These are phyloP conservation scores for Cheumatopsyche charites DNA, from an alignment of 1,140 invertebrate species.

Conservation along the genomic window DNA sequence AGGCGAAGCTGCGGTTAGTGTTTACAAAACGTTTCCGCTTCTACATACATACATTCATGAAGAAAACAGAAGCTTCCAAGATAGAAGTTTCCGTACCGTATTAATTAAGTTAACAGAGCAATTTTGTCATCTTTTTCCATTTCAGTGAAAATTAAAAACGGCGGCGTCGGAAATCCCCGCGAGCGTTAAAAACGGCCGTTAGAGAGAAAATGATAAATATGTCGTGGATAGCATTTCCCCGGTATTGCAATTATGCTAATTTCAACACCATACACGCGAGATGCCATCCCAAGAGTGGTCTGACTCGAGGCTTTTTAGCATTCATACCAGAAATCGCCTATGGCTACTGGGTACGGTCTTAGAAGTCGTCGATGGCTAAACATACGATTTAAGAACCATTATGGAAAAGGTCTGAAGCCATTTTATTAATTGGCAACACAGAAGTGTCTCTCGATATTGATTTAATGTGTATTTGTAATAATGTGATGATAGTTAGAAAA, in stretches of 20 bases:
- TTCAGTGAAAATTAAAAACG: not conserved
- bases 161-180: not conserved
- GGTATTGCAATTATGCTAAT: slow-evolving; percentile 35
- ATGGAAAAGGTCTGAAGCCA: not conserved
- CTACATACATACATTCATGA: no score
- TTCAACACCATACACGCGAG: slow-evolving; percentile 35
- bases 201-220: slow-evolving; percentile 35
- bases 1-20: no score
- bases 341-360: not conserved
- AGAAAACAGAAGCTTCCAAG: no score
- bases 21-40: no score
- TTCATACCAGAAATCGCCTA: slow-evolving; percentile 10
- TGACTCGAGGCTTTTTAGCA: slow-evolving; percentile 9
- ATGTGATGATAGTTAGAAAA: no score
- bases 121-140: no score
- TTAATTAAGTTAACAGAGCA: no score
- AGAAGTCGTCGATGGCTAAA: slow-evolving; percentile 5
- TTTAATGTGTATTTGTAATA: no score
- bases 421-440: not conserved
- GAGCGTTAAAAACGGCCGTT: slow-evolving; percentile 16
- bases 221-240: slow-evolving; percentile 22
- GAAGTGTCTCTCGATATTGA: no score
- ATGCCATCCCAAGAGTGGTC: not conserved
- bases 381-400: slow-evolving; percentile 8
- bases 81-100: no score